Base-by-base conservation (phyloP, 2,113 vertebrate species). In the Daphoenositta chrysoptera region DNA sequence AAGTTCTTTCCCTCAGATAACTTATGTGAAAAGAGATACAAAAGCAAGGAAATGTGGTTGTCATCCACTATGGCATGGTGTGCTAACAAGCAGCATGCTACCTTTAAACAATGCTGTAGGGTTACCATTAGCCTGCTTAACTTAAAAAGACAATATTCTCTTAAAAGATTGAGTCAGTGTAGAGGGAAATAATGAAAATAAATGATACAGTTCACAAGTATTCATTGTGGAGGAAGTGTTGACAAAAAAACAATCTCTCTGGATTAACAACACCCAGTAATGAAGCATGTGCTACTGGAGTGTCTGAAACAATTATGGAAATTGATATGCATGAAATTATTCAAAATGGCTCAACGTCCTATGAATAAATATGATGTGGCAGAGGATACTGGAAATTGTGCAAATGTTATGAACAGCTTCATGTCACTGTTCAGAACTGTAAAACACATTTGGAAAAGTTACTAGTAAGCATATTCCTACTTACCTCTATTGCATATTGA, bases 281-380 rank as follows among this genome's bases (percentile, higher is more conserved):
- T 95, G 95, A 97, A 96, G 72, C 80, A 93, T 92, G 79, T 97
- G 84, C 75, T 97, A 75, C 72, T 96, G 96, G 84, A 96, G 89
- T 96, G 94, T 76, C 89, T 96, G 92, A 96, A 94, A 97, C 51
- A 97, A 94, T 97, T 98, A 97, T 1, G 17, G 54, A 68, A 91
- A 96, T 90, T 91, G 91, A 96, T 97, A 93, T 54, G 71, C 90
- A 12, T 97, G 90, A 97, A 97, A 96, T 95, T 94, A 73, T 96
- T 96, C 89, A 97, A 95, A 96, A 93, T 87, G 91, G 81, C 61
- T 97, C 66, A 92, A 81, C 37, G 92, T 76, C 47, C 48, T 94
- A 71, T 96, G 88, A 95, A 96, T 97, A 97, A 97, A 95, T 95
- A 89, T 71, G 65, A 93, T 85, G 56, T 83, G 56, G 77, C 79